Evolutionary conservation across 2,113 vertebrate genomes (phyloP).

Genomic region (Sander vitreus): DNA sequence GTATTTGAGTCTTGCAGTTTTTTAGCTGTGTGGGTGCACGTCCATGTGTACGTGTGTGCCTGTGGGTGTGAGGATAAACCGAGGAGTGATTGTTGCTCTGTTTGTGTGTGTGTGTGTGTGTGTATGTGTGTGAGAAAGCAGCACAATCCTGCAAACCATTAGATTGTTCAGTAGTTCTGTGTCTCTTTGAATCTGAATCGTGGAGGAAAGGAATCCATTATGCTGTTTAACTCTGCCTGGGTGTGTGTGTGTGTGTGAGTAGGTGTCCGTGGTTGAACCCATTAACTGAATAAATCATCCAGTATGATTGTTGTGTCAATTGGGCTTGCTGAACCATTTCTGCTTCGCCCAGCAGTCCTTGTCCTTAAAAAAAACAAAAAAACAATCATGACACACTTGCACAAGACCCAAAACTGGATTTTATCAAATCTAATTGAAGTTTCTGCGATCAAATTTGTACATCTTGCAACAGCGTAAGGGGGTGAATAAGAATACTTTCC

Average conservation of each 20-base stretch:
- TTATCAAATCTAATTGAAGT: constrained; percentile 29
- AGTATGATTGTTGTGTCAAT: constrained; percentile 61
- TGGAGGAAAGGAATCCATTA: constrained; percentile 49
- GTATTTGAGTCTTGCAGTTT: constrained; percentile 22
- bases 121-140: neutral
- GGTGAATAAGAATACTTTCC: neutral
- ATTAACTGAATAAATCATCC: constrained; percentile 69
- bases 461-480: neutral
- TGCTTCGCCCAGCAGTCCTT: constrained; percentile 50
- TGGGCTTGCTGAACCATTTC: constrained; percentile 46
- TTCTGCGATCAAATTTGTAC: constrained; percentile 7
- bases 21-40: constrained; percentile 22
- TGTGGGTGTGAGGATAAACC: constrained; percentile 52
- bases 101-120: constrained; percentile 17
- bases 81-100: constrained; percentile 42
- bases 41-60: constrained; percentile 1
- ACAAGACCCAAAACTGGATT: constrained; percentile 40
- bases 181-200: constrained; percentile 25
- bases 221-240: constrained; percentile 40
- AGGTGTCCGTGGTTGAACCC: constrained; percentile 42
- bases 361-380: too few relatives aligned
- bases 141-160: constrained; percentile 36
- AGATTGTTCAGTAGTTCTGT: constrained; percentile 19
- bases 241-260: neutral
- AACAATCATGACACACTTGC: constrained; percentile 32